These are phyloP conservation scores for Beroe forskalii DNA, from an alignment of 37 sponge, comb jelly and placozoan species.

Conservation along the genomic window DNA sequence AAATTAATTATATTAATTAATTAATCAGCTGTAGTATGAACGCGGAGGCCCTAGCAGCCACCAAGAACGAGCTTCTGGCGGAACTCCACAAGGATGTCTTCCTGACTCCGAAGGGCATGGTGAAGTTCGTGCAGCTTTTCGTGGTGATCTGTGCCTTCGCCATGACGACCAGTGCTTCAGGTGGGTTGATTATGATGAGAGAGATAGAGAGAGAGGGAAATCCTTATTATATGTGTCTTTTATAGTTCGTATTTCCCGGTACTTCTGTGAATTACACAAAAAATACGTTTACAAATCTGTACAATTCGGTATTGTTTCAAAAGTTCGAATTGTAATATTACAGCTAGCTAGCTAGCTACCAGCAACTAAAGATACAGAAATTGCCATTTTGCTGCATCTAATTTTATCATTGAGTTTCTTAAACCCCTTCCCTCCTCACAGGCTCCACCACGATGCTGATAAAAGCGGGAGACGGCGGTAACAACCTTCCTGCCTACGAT, in stretches of 20 bases:
- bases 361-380: no score
- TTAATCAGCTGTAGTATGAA: conserved; percentile 16
- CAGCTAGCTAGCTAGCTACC: no score
- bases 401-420: no score
- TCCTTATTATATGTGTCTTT: neutral
- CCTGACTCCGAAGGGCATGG: conserved; percentile 43
- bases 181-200: no score
- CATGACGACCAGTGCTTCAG: conserved; percentile 32
- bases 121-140: conserved; percentile 55
- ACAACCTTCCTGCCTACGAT: neutral
- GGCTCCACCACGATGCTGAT: neutral
- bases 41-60: neutral
- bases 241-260: neutral
- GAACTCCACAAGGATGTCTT: conserved; percentile 64
- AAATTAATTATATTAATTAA: no score
- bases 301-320: no score
- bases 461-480: neutral
- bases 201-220: neutral
- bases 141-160: conserved; percentile 55
- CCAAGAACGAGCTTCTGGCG: conserved; percentile 58
- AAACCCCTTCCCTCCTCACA: neutral
- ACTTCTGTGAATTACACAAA: no score
- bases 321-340: no score
- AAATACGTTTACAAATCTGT: no score
- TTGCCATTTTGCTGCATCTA: no score